Base-by-base conservation (phyloP, 2,888 invertebrate genomes). In the Amiota mariae region DNA sequence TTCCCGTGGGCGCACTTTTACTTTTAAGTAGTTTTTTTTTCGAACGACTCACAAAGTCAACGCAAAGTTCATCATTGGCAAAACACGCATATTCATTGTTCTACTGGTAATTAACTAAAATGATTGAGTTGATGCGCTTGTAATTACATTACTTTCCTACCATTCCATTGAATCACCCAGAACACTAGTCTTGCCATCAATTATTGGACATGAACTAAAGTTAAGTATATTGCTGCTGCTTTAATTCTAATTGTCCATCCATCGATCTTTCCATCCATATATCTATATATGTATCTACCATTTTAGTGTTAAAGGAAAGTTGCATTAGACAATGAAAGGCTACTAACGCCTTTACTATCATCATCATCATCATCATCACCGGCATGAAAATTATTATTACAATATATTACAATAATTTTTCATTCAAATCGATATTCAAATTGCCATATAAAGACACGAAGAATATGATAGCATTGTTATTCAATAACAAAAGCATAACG, bases 91-190 rank as follows among this genome's bases (percentile, higher is more conserved):
- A 51, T 51, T 54, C n/a, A 48, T 61, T 64, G 15, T 15, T 24
- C 67, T 48, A 36, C 67, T 73, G 78, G 87, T 87, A 86, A 86
- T 86, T 86, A 86, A 87, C 78, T 82, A 81, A 84, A 86, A 84
- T 87, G 87, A 87, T 87, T 82, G 87, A 86, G 77, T 76, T 84
- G 84, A 87, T 82, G 82, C 81, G 78, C 73, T 73, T 63, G 81
- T 86, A 88, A 88, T 88, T 87, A 87, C 87, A 84, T 87, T 86
- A 85, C n/a, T 59, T 67, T 54, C 59, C 15, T 15, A 68, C 57
- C 57, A 56, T 48, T n/a, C 36, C 36, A 64, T 64, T 73, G 63
- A 70, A 68, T 63, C 70, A 64, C 49, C 54, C 36, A 36, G 36
- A 36, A 36, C 36, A 36, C 36, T 6, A 36, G 24, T 36, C 36